Percentiles rank a stretch among this genome's conserved stretches.
Evolutionary conservation across 2,797 vertebrate genomes (phyloP).

Genomic region (Lithobates pipiens): DNA sequence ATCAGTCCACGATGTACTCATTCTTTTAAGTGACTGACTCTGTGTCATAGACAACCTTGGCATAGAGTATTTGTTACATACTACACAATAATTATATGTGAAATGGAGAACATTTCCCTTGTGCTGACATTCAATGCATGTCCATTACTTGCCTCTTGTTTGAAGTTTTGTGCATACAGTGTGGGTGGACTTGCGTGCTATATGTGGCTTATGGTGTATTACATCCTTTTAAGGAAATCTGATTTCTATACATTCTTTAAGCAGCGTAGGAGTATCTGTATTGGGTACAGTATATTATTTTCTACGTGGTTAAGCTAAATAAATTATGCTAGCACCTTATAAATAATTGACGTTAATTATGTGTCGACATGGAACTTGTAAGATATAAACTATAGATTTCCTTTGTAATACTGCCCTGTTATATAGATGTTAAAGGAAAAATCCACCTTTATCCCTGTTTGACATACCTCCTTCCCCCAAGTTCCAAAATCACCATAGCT

Average conservation of each 20-base stretch:
- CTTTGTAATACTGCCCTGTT: constrained; percentile 7
- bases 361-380: constrained; percentile 23
- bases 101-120: neutral
- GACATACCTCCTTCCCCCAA: neutral
- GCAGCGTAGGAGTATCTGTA: constrained; percentile 48
- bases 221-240: constrained; percentile 37
- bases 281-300: constrained; percentile 50
- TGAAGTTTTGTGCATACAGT: constrained; percentile 25
- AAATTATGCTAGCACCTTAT: constrained; percentile 38
- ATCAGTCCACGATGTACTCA: neutral
- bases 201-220: constrained; percentile 17
- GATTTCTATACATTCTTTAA: constrained; percentile 17
- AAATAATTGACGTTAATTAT: constrained; percentile 48
- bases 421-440: neutral
- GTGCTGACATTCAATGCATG: neutral
- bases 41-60: neutral
- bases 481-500: neutral
- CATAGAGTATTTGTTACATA: neutral
- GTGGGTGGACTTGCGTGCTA: constrained; percentile 41
- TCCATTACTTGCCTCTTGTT: constrained; percentile 29
- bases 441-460: neutral
- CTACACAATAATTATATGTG: neutral
- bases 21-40: neutral
- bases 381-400: constrained; percentile 29
- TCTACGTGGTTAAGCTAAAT: constrained; percentile 42